Conservation (phyloP, 2,113 vertebrate genomes). For the Ceratotherium simum region DNA sequence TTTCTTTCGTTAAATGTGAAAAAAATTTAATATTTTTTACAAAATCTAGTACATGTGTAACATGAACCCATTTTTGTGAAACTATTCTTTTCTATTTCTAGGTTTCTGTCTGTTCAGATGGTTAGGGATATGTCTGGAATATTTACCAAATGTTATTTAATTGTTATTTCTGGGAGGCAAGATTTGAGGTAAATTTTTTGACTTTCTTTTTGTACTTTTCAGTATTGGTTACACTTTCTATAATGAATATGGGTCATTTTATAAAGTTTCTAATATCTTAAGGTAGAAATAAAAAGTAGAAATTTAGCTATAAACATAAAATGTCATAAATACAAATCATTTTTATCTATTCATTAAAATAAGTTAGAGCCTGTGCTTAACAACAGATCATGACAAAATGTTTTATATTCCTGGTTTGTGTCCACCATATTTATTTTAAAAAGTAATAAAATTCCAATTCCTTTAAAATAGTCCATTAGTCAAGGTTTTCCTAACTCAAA, state of each 20-base stretch:
- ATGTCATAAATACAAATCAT: not conserved
- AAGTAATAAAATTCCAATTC: not conserved
- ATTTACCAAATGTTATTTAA: not conserved
- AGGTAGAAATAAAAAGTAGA: not conserved
- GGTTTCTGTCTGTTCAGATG: not conserved
- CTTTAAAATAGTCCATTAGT: not conserved
- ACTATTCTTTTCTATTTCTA: not conserved
- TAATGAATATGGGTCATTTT: not conserved
- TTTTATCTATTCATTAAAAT: not conserved
- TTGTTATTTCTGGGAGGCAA: not conserved
- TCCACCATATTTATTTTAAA: not conserved
- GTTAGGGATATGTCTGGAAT: not conserved
- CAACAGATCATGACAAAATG: not conserved
- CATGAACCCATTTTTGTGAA: not conserved
- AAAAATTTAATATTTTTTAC: slow-evolving; percentile 3
- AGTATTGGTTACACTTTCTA: not conserved
- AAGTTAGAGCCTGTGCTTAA: not conserved
- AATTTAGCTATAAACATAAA: not conserved
- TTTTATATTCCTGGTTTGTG: not conserved
- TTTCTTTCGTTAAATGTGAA: not conserved
- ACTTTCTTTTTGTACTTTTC: not conserved
- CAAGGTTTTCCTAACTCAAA: not conserved
- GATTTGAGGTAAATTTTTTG: not conserved
- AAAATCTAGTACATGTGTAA: not conserved
- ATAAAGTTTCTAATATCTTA: not conserved